Base-by-base conservation (phyloP, 2,888 invertebrate species). In the Agonopterix arenella region DNA sequence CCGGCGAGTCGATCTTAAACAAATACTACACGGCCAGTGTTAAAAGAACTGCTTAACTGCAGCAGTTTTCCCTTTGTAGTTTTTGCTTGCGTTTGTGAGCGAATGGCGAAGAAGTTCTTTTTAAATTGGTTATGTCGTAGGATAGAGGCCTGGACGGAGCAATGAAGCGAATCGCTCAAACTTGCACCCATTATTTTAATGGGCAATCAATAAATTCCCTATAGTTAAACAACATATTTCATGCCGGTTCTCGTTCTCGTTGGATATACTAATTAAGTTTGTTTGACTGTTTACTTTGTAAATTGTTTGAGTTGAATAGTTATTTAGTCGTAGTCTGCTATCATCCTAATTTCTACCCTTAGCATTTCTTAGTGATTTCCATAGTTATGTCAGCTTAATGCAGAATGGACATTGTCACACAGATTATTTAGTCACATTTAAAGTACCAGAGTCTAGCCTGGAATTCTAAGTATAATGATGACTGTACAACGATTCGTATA, bases 281-380 rank as follows among this genome's bases (percentile, higher is more conserved):
- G 78, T 82, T 81, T 76, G 74, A 77, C 78, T 83, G 80, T 86
- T 85, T 81, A 76, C 79, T 77, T 76, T 74, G 76, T 73, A 78
- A 77, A 85, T 80, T 84, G 79, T 82, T 82, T 80, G 78, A 76
- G 70, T 76, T 82, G 64, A 72, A 67, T 70, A 73, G 72, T 77
- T 78, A 80, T 80, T 80, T 81, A 79, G 78, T 76, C 68, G 68
- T 60, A 75, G 70, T 76, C 76, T 74, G 76, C 70, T 45, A 37
- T 51, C 41, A 46, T 46, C 45, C 18, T 47, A 47, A 44, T 45
- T 52, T 36, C 40, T 28, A 28, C 28, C 1, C 28, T 28, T 28
- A 28, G 1, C 28, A 28, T 28, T 28, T 28, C 28, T 28, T 28
- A 28, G 28, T 28, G 28, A 28, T 28, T 28, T 7, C 28, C 7